A percentile compares a stretch with the other conserved stretches of the same genome.
Conservation (phyloP, 2,113 vertebrate species). For the Gopherus flavomarginatus region DNA sequence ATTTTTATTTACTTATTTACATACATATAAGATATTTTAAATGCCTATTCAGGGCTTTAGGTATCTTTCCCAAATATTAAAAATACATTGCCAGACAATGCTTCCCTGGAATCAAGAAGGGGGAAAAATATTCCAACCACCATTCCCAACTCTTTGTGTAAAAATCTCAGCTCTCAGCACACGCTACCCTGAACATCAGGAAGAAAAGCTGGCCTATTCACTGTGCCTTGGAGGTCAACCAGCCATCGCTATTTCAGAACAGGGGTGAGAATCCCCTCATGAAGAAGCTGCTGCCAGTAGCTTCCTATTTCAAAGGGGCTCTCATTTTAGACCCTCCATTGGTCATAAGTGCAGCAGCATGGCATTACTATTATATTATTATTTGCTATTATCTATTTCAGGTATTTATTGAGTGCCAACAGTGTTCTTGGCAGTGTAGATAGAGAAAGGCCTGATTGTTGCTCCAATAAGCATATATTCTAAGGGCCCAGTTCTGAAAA, state of each 20-base stretch:
- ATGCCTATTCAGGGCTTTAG: neutral
- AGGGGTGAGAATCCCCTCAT: neutral
- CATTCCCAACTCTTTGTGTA: neutral
- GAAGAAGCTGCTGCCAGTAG: neutral
- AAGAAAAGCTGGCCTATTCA: neutral
- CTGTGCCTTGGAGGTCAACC: neutral
- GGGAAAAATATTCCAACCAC: neutral
- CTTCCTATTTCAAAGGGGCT: neutral
- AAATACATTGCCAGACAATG: neutral
- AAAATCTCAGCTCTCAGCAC: neutral
- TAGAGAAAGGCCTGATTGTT: neutral
- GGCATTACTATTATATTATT: neutral
- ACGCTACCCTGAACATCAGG: accelerated
- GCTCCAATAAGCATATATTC: neutral
- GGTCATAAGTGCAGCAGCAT: neutral
- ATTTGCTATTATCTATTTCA: neutral
- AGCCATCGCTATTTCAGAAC: neutral
- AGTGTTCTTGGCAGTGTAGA: neutral
- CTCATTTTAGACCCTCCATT: neutral
- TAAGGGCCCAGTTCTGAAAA: neutral
- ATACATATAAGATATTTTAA: neutral
- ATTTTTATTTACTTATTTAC: neutral
- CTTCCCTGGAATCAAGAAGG: neutral
- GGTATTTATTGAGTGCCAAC: no score
- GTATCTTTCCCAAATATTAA: neutral